These are phyloP conservation scores for Adoxophyes honmai DNA, from an alignment of 1,140 invertebrate genomes.

Conservation along the genomic window DNA sequence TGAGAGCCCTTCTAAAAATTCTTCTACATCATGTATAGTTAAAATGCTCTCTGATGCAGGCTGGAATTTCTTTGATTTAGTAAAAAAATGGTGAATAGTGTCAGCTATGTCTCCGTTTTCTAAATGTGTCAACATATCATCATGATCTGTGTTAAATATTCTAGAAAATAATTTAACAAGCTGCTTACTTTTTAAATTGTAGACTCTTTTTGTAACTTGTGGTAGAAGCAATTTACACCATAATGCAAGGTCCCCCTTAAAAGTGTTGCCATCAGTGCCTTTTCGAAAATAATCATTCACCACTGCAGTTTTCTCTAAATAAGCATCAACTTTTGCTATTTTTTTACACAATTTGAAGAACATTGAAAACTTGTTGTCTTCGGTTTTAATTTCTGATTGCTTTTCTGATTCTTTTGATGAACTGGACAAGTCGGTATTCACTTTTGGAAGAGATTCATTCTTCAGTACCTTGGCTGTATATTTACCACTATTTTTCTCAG, in stretches of 20 bases:
- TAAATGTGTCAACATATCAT: slow-evolving; percentile 91
- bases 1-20: slow-evolving; percentile 84
- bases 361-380: slow-evolving; percentile 87
- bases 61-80: slow-evolving; percentile 79
- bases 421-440: slow-evolving; percentile 15
- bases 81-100: slow-evolving; percentile 90
- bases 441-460: slow-evolving; percentile 38
- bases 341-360: slow-evolving; percentile 88
- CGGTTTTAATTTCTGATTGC: slow-evolving; percentile 37
- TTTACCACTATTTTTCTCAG: slow-evolving; percentile 72
- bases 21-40: slow-evolving; percentile 87
- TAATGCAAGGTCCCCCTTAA: slow-evolving; percentile 87
- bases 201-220: slow-evolving; percentile 88
- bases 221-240: slow-evolving; percentile 93
- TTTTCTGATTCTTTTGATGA: slow-evolving; percentile 17
- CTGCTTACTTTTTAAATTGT: slow-evolving; percentile 95
- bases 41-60: slow-evolving; percentile 84
- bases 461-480: slow-evolving; percentile 63
- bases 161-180: slow-evolving; percentile 92
- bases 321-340: slow-evolving; percentile 86
- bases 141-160: slow-evolving; percentile 85
- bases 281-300: slow-evolving; percentile 83
- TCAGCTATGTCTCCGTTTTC: slow-evolving; percentile 94
- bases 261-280: slow-evolving; percentile 82
- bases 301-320: slow-evolving; percentile 89